Evolutionary conservation across 2,113 vertebrate species (phyloP), one percentile per base, ranked within the genome.

Genomic region (Peromyscus maniculatus): DNA sequence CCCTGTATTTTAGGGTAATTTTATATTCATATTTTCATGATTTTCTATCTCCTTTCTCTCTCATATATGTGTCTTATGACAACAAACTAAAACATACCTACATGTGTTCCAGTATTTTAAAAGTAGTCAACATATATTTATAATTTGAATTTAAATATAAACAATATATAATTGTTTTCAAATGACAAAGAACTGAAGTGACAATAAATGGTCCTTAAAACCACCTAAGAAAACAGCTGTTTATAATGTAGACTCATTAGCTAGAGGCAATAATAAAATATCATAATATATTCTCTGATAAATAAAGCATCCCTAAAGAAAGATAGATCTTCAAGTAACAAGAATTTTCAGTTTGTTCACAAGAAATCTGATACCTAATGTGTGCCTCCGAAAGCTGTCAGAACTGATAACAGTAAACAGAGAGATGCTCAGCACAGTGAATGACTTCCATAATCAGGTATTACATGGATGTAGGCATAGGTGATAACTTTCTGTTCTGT

Each of bases 341-440:
- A 49, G 43, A 7, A 28, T 67, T 66, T 91, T 64, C 33, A 89
- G 49, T 43, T 67, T 75, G 62, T 90, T 93, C 86, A 33, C 86
- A 83, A 89, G 19, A 49, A 79, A 83, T 83, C 7, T 90, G 69
- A 79, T 19, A 89, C 31, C 15, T 62, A 69, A 5, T 57, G 0
- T 94, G 28, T 94, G 36, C 67, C 36, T 91, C 39, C 69, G 87
- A 90, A 95, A 96, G 31, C 79, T 97, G 43, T 96, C 94, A 96
- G 82, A 92, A 88, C 28, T 93, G 39, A 95, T 94, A 62, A 49
- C 46, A 91, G 7, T 80, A 91, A 93, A 77, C 5, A 83, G 26
- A 91, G 11, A 64, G 43, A 55, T 31, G 0, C 46, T 91, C 84
- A 72, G 21, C 26, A 80, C 64, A 93, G 71, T 91, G 33, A 93